Base-by-base conservation (phyloP, 1,140 invertebrate genomes). In the Goniozus legneri region DNA sequence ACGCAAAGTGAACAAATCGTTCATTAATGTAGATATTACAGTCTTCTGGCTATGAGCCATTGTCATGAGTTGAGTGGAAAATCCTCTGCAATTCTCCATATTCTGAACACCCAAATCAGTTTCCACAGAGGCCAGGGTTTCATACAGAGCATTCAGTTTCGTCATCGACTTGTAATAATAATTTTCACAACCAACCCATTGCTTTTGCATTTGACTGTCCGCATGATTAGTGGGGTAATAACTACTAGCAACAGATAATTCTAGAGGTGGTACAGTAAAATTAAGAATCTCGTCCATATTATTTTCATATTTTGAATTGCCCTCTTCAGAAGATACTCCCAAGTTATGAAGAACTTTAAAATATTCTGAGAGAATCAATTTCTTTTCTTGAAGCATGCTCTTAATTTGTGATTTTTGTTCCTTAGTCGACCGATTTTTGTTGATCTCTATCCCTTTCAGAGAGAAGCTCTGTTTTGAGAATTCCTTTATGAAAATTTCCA, bases 21-120 rank as follows among this genome's bases (percentile, higher is more conserved):
- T 54, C 14, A 75, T 70, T 2, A 65, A 60, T 0, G 60, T 53
- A 0, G 58, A 48, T 0, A 82, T 44, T 0, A 56, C 55, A 40
- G 54, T 61, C 2, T 79, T 76, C 50, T 82, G 78, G 31, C 69
- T 62, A 15, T 81, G 74, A 3, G 78, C 76, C 42, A 87, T 59
- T 0, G 89, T 52, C 56, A 86, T 75, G 8, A 91, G 58, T 53
- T 89, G 83, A 39, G 80, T 77, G 1, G 84, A 77, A 65, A 87
- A 93, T 32, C 95, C 95, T 73, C 84, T 84, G 53, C 90, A 88
- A 42, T 92, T 79, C 44, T 95, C 89, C 37, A 92, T 83, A 53
- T 90, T 89, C 30, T 83, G 84, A 1, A 84, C 70, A 8, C 88
- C 89, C 20, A 97, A 69, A 61, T 96, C 91, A 54, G 85, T 82